Conservation (phyloP, 1,140 invertebrate species). For the Drosophila eugracilis region DNA sequence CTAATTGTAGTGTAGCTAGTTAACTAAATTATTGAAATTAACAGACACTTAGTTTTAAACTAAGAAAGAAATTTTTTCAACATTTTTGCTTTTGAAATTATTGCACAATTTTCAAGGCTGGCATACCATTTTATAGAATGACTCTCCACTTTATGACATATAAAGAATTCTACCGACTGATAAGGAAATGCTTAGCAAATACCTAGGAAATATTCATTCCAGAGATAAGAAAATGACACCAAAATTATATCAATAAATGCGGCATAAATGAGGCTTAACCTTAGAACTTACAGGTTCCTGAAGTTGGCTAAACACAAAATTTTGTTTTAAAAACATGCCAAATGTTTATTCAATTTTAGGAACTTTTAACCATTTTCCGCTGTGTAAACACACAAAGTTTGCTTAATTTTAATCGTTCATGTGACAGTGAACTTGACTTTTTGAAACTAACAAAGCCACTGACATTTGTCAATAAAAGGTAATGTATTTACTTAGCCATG, state of each 20-base stretch:
- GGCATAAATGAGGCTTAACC: too few species aligned
- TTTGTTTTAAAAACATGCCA: too few species aligned
- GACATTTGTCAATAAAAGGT: neutral
- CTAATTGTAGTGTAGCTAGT: too few species aligned
- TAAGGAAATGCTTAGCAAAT: neutral
- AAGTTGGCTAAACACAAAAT: too few species aligned
- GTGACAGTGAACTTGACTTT: neutral
- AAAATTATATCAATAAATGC: neutral
- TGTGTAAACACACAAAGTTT: neutral
- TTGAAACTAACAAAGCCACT: neutral
- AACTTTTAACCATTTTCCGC: neutral
- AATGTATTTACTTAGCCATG: constrained; percentile 11
- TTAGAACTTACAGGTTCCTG: too few species aligned
- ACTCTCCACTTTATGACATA: neutral
- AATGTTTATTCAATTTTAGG: too few species aligned
- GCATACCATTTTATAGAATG: neutral
- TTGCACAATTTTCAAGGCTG: too few species aligned
- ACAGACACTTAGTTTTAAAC: too few species aligned
- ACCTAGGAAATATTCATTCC: neutral
- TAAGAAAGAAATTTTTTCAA: neutral
- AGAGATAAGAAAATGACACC: neutral
- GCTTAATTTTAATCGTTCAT: neutral
- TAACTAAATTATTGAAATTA: too few species aligned
- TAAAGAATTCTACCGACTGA: neutral
- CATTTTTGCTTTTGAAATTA: neutral